phyloP scores from a whole-genome alignment of 2,888 invertebrate species.

The Dioctria linearis region DNA sequence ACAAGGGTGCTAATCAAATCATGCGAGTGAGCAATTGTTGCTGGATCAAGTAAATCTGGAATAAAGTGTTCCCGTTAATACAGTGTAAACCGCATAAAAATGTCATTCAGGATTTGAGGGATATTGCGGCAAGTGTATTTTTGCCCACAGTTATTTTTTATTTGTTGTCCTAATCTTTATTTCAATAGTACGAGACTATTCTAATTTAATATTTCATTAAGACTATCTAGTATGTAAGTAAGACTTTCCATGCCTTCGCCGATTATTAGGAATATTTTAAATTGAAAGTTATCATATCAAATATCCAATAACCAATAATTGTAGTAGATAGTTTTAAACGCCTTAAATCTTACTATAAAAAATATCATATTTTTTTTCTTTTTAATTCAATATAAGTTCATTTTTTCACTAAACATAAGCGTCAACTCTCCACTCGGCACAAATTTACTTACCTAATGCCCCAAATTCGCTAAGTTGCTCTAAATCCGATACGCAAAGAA shows the following conservation, averaged over 20 bases:
- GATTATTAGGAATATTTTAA: too few relatives aligned
- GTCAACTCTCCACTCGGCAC: slow-evolving; percentile 49
- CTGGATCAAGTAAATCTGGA: slow-evolving; percentile 45
- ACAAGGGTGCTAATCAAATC: slow-evolving; percentile 51
- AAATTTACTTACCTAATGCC: slow-evolving; percentile 52
- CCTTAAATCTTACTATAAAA: neutral
- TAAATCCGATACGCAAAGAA: slow-evolving; percentile 51
- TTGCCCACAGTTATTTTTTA: slow-evolving; percentile 11
- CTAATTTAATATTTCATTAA: too few relatives aligned
- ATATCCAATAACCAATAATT: too few relatives aligned
- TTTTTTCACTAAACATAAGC: slow-evolving; percentile 25
- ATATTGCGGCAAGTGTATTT: slow-evolving; percentile 44
- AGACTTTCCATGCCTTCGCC: too few relatives aligned
- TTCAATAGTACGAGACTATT: too few relatives aligned
- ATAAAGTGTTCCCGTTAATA: slow-evolving; percentile 33
- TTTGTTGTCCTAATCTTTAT: too few relatives aligned
- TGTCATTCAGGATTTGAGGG: slow-evolving; percentile 58
- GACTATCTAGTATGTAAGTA: too few relatives aligned
- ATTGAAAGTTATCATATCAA: too few relatives aligned
- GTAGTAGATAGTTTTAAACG: too few relatives aligned
- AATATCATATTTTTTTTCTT: neutral
- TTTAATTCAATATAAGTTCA: slow-evolving; percentile 28
- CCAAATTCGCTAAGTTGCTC: slow-evolving; percentile 52
- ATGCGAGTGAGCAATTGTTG: slow-evolving; percentile 56
- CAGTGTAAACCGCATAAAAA: slow-evolving; percentile 56